Percentiles rank a stretch among this genome's conserved stretches.
phyloP scores from a whole-genome alignment of 2,888 invertebrate species.

The Brassicogethes aeneus region DNA sequence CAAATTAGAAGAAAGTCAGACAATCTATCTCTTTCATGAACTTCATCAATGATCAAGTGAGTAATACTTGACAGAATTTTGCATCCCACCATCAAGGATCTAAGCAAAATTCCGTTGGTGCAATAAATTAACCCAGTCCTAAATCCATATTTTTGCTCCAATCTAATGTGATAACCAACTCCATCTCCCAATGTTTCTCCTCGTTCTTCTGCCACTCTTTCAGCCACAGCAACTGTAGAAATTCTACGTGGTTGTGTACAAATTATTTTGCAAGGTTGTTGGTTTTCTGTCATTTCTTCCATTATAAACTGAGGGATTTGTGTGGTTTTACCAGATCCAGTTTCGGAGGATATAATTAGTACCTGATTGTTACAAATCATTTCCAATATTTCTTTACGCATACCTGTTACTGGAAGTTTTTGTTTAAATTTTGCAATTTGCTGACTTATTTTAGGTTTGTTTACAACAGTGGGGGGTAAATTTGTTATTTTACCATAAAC shows the following conservation, averaged over 20 bases:
- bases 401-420: conserved; percentile 60
- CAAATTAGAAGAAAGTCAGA: conserved; percentile 88
- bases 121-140: conserved; percentile 81
- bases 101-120: conserved; percentile 82
- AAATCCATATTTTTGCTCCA: conserved; percentile 76
- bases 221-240: conserved; percentile 83
- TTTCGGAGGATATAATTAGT: conserved; percentile 71
- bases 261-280: conserved; percentile 69
- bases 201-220: conserved; percentile 66
- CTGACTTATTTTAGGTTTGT: conserved; percentile 2
- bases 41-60: conserved; percentile 87
- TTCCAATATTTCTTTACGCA: conserved; percentile 56
- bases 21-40: conserved; percentile 90
- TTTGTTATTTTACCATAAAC: conserved; percentile 20
- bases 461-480: conserved; percentile 27
- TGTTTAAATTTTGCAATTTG: conserved; percentile 47
- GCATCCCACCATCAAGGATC: conserved; percentile 79
- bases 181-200: conserved; percentile 44
- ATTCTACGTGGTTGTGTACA: conserved; percentile 91
- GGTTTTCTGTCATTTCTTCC: conserved; percentile 56
- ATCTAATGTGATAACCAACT: conserved; percentile 70
- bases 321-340: conserved; percentile 92
- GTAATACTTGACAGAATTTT: conserved; percentile 60
- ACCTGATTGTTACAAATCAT: conserved; percentile 59
- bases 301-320: conserved; percentile 91